Conservation (phyloP, 2,113 vertebrate genomes). For the Aix galericulata region DNA sequence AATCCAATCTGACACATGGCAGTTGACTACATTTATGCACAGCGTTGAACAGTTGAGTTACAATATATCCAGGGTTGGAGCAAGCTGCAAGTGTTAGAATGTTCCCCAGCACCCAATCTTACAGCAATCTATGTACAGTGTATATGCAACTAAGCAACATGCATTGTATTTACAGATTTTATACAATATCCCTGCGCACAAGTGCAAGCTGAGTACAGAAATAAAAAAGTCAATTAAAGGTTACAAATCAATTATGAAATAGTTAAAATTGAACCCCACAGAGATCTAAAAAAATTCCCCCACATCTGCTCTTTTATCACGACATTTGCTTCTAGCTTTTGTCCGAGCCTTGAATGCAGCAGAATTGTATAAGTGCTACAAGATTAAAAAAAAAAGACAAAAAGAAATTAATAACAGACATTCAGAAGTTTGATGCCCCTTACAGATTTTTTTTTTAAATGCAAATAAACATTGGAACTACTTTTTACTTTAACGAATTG, state of each 20-base stretch:
- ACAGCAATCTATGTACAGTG: neutral
- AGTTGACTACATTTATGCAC: neutral
- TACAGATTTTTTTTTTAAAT: neutral
- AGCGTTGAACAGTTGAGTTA: neutral
- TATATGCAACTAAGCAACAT: neutral
- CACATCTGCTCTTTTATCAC: constrained; percentile 96
- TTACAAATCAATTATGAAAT: constrained; percentile 7
- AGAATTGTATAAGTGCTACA: constrained; percentile 95
- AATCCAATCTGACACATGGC: neutral
- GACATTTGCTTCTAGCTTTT: constrained; percentile 95
- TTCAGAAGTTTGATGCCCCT: neutral
- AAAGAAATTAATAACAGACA: neutral
- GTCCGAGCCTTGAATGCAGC: constrained; percentile 98
- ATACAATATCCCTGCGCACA: neutral
- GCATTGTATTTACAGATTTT: constrained; percentile 41
- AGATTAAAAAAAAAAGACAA: constrained; percentile 4
- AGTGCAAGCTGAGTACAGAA: constrained; percentile 7
- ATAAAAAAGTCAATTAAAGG: constrained; percentile 13
- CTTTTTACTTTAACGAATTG: neutral
- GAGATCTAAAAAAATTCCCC: constrained; percentile 89
- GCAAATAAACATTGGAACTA: neutral
- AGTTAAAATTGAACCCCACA: constrained; percentile 11
- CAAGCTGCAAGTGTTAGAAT: neutral
- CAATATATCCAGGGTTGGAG: neutral
- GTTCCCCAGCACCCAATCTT: neutral